These are phyloP conservation scores for Carpatolechia fugitivella DNA, from an alignment of 2,888 invertebrate genomes.

Conservation along the genomic window DNA sequence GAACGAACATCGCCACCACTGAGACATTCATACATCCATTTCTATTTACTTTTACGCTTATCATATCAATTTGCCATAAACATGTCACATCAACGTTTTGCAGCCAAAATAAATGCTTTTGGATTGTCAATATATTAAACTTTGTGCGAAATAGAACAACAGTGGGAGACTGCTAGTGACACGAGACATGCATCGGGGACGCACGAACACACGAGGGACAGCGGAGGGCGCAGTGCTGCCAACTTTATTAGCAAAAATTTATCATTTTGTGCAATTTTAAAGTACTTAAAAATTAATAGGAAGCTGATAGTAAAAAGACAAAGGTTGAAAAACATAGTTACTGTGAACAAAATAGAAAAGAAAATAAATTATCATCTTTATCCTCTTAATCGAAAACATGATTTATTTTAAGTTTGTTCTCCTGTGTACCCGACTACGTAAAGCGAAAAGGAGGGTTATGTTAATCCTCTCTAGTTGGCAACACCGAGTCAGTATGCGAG, in stretches of 20 bases:
- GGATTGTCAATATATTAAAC: slow-evolving; percentile 23
- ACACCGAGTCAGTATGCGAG: neutral
- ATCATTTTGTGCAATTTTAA: too few species aligned
- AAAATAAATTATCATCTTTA: too few species aligned
- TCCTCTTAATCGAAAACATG: too few species aligned
- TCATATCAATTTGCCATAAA: neutral
- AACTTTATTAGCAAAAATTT: slow-evolving; percentile 41
- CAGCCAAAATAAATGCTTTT: slow-evolving; percentile 26
- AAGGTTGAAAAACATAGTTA: too few species aligned
- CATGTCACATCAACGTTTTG: neutral
- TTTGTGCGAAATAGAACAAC: slow-evolving; percentile 42
- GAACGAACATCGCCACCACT: slow-evolving; percentile 32
- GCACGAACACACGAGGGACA: too few species aligned
- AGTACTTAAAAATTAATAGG: too few species aligned
- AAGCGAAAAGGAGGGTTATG: too few species aligned
- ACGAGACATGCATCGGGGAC: neutral
- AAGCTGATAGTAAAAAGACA: neutral
- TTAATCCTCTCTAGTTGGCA: too few species aligned
- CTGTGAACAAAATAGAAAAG: too few species aligned
- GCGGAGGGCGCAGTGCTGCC: slow-evolving; percentile 31
- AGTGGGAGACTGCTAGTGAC: neutral
- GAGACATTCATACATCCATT: slow-evolving; percentile 17
- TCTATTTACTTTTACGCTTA: neutral
- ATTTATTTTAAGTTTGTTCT: slow-evolving; percentile 30
- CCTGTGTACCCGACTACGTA: too few species aligned